A percentile compares a stretch with the other conserved stretches of the same genome.
Conservation (phyloP, 64 coral and sea anemone genomes). For the Orbicella faveolata region DNA sequence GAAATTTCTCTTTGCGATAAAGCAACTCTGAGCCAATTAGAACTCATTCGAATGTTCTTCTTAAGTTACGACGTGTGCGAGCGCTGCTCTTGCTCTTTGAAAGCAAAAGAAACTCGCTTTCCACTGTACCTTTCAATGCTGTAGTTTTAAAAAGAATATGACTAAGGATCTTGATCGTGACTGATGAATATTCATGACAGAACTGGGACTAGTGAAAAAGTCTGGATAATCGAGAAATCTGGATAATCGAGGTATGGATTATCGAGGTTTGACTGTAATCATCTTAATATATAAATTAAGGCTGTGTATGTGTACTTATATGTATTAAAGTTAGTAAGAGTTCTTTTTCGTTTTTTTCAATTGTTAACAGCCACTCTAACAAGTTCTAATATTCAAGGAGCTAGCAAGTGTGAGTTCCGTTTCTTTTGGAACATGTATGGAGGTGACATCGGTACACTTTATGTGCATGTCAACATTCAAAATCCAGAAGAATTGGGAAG, state of each 20-base stretch:
- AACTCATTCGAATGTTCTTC: neutral
- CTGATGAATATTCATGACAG: too few relatives aligned
- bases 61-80: neutral
- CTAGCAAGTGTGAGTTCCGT: slow-evolving; percentile 52
- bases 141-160: too few relatives aligned
- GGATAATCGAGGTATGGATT: too few relatives aligned
- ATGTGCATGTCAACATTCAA: slow-evolving; percentile 46
- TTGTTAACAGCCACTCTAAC: slow-evolving; percentile 38
- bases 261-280: too few relatives aligned
- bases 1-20: neutral
- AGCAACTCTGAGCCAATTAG: neutral
- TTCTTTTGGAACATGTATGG: slow-evolving; percentile 95
- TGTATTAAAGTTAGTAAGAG: neutral
- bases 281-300: too few relatives aligned
- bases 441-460: slow-evolving; percentile 63
- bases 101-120: too few relatives aligned
- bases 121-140: too few relatives aligned
- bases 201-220: too few relatives aligned
- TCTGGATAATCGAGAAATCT: too few relatives aligned
- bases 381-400: slow-evolving; percentile 43
- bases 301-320: too few relatives aligned
- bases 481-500: neutral
- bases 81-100: too few relatives aligned
- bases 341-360: slow-evolving; percentile 3
- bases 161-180: too few relatives aligned